Conservation (phyloP, 1,140 invertebrate genomes). For the Adoxophyes honmai region DNA sequence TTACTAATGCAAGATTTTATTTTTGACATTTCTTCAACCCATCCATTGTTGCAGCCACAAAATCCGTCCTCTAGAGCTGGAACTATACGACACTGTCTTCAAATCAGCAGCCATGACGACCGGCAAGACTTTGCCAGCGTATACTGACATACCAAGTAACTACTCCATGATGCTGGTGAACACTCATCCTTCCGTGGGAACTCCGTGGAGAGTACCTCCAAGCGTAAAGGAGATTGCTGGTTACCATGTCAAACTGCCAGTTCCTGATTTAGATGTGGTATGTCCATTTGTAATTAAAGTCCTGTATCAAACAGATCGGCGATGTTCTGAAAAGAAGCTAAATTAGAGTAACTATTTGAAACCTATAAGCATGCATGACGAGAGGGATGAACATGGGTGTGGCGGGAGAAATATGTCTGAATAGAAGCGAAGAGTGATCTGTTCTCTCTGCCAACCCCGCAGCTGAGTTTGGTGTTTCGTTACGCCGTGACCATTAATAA, state of each 20-base stretch:
- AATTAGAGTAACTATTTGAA: too few species aligned
- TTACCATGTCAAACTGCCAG: constrained; percentile 8
- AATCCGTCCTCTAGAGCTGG: constrained; percentile 3
- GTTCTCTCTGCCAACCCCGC: too few species aligned
- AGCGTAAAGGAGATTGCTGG: constrained; percentile 15
- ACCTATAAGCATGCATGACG: too few species aligned
- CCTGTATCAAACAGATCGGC: not conserved
- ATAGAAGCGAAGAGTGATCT: too few species aligned
- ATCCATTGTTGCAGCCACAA: constrained; percentile 3
- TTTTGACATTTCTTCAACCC: too few species aligned
- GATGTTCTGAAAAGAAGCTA: too few species aligned
- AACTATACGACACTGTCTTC: constrained; percentile 7
- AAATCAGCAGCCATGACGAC: constrained; percentile 3
- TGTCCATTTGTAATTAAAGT: not conserved
- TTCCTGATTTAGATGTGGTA: not conserved
- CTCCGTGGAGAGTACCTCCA: constrained; percentile 6
- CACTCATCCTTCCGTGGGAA: not conserved
- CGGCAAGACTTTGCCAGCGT: not conserved
- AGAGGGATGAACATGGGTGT: too few species aligned
- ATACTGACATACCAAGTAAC: not conserved
- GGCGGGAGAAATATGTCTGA: too few species aligned
- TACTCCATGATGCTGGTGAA: constrained; percentile 15
- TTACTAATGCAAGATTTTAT: too few species aligned
- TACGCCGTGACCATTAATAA: too few species aligned
- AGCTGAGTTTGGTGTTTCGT: too few species aligned